These are phyloP conservation scores for Drosophila azteca DNA, from an alignment of 1,140 invertebrate species.

Conservation along the genomic window DNA sequence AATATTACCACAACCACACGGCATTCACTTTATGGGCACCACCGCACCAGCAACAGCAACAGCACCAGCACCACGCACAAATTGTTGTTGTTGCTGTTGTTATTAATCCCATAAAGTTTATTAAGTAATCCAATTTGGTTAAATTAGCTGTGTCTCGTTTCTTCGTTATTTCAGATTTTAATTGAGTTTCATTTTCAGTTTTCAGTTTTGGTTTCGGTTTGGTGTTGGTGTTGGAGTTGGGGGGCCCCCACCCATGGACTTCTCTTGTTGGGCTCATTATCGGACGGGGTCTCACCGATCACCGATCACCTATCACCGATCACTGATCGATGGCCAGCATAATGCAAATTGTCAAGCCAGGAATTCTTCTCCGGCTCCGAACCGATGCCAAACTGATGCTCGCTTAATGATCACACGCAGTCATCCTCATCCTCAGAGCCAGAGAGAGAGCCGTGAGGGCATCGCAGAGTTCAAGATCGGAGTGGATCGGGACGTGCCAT, in stretches of 20 bases:
- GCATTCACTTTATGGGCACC: constrained; percentile 68
- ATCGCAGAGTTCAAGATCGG: constrained; percentile 10
- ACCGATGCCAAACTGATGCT: background rate
- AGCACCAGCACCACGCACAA: constrained; percentile 47
- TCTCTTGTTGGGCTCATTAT: constrained; percentile 22
- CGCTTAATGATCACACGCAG: constrained; percentile 42
- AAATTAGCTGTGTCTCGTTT: constrained; percentile 73
- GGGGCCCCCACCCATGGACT: constrained; percentile 5
- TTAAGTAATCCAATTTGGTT: constrained; percentile 83
- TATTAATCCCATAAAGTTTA: constrained; percentile 83
- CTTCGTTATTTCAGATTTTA: constrained; percentile 45
- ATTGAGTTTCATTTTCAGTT: constrained; percentile 65
- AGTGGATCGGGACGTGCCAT: constrained; percentile 54
- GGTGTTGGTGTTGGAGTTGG: no score
- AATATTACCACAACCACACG: constrained; percentile 56
- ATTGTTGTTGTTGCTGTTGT: constrained; percentile 47
- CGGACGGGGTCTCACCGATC: constrained; percentile 43
- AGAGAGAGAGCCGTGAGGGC: no score
- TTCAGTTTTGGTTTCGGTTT: constrained; percentile 20
- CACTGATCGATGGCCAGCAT: constrained; percentile 67
- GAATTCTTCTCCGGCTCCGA: constrained; percentile 6
- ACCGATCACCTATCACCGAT: constrained; percentile 51
- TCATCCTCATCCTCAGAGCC: constrained; percentile 1
- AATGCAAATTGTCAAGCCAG: constrained; percentile 75
- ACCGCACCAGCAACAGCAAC: constrained; percentile 15